Evolutionary conservation across 2,888 invertebrate genomes (phyloP), one percentile per base, ranked within the genome.

Genomic region (Polydrusus cervinus): DNA sequence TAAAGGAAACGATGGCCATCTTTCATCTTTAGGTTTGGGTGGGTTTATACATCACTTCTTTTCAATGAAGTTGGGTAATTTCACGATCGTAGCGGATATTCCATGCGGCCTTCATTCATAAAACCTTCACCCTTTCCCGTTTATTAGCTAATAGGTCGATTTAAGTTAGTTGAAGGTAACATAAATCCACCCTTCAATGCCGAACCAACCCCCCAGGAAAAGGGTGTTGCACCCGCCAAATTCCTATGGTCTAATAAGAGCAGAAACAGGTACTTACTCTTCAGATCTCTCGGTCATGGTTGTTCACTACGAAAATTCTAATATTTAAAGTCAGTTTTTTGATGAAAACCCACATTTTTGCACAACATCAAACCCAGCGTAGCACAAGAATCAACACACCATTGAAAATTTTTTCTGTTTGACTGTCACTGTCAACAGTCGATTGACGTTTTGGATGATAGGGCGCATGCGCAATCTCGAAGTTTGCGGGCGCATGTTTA

Each of bases 201-300:
- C 34, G 7, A 64, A 64, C 51, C 66, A 51, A 66, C 62, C 60
- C 61, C 61, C 51, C 38, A 57, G 47, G 51, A 51, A 71, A 76
- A 76, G 76, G 76, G 72, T 76, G 76, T 76, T 76, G 76, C 51
- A 76, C 76, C 72, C 72, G 71, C 68, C 71, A 66, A 76, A 77
- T 77, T 76, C 78, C 76, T 74, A 70, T 65, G 67, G 62, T 25
- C 25, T 51, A 53, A 61, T 16, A 53, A 79, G 79, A 78, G 77
- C 69, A 62, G 74, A 85, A 83, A 71, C 68, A 79, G 84, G 78
- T 87, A 92, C 94, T 94, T 90, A 95, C 95, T 94, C 94, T 91
- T 95, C 95, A 93, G 92, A 93, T 92, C 92, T 92, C 92, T 94
- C 95, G 93, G 94, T 94, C 95, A 95, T 95, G 94, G 90, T 94